Percentiles rank a stretch among this genome's conserved stretches.
phyloP scores from a whole-genome alignment of 2,113 vertebrate species.

The Sinocyclocheilus anshuiensis region DNA sequence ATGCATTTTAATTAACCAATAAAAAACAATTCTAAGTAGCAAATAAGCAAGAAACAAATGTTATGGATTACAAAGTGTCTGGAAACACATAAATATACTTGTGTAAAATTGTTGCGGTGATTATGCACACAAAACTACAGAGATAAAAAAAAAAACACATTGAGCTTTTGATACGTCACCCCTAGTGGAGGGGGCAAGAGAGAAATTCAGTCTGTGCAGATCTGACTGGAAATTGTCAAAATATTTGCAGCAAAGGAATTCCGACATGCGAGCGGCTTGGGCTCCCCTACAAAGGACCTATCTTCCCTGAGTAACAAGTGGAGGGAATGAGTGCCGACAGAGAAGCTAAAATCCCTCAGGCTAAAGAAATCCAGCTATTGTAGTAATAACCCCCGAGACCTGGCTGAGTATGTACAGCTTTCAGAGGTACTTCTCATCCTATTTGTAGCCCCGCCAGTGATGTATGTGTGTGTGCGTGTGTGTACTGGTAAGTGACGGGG shows the following conservation, averaged over 20 bases:
- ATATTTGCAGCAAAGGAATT: slow-evolving; percentile 76
- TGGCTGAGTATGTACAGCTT: slow-evolving; percentile 84
- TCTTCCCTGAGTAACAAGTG: slow-evolving; percentile 82
- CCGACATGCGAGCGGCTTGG: slow-evolving; percentile 70
- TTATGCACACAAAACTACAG: neutral
- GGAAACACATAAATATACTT: slow-evolving; percentile 20
- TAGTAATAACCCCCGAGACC: slow-evolving; percentile 86
- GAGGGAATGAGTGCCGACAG: slow-evolving; percentile 78
- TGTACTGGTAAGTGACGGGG: slow-evolving; percentile 14
- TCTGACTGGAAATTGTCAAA: slow-evolving; percentile 70
- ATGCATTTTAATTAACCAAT: slow-evolving; percentile 69
- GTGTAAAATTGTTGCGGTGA: slow-evolving; percentile 15
- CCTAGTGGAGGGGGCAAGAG: slow-evolving; percentile 23
- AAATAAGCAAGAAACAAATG: slow-evolving; percentile 57
- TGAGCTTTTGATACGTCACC: neutral
- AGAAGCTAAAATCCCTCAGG: slow-evolving; percentile 81
- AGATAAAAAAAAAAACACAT: neutral
- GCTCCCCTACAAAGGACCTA: slow-evolving; percentile 76
- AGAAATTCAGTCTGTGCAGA: slow-evolving; percentile 45
- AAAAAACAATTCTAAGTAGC: slow-evolving; percentile 57
- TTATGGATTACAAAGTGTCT: slow-evolving; percentile 21
- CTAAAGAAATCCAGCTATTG: slow-evolving; percentile 83
- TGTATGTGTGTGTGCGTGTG: slow-evolving; percentile 65
- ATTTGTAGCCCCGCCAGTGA: slow-evolving; percentile 85
- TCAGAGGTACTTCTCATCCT: slow-evolving; percentile 84